Base-by-base conservation (phyloP, 1,140 invertebrate species). In the Penaeus vannamei region DNA sequence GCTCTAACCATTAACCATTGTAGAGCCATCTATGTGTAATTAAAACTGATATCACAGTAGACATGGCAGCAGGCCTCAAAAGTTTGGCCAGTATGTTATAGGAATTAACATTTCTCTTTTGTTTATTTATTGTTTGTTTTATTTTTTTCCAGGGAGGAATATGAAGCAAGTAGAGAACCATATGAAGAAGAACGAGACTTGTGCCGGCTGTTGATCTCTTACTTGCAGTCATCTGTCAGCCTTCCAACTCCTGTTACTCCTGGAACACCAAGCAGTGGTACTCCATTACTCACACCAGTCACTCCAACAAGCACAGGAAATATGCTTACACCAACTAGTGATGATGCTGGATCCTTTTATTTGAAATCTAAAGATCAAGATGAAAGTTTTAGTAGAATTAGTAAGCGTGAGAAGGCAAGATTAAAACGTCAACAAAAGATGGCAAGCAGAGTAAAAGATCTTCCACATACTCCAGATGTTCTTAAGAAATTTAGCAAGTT, bases 391-490 rank as follows among this genome's bases (percentile, higher is more conserved):
- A 60, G 26, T 23, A 76, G 32, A 8, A 53, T 89, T 17, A 89
- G 82, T 53, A 90, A 90, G 59, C 42, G 85, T n/a, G 62, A 53
- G 77, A 87, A 46, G 60, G 59, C 79, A 77, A 83, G 42, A 32
- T 23, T 19, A 26, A 76, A 59, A 59, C 64, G 32, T 23, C 79
- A 90, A 26, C 84, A 84, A 8, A 86, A 69, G 42, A 20, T 84
- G 22, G 85, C 84, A 53, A 84, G 46, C 59, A 60, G 81, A 29
- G 81, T 83, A n/a, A 90, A 86, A 53, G 89, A 90, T 17, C 32
- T 86, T 32, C 85, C 89, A 23, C 89, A 90, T 64, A 82, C 89
- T n/a, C 89, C 89, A 29, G 89, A 90, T 84, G 89, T 90, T 29
- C 53, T 90, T 46, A 22, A 62, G 0, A 90, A 90, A 26, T 86